A percentile compares a stretch with the other conserved stretches of the same genome.
Conservation (phyloP, 1,140 invertebrate species). For the Papilio machaon region DNA sequence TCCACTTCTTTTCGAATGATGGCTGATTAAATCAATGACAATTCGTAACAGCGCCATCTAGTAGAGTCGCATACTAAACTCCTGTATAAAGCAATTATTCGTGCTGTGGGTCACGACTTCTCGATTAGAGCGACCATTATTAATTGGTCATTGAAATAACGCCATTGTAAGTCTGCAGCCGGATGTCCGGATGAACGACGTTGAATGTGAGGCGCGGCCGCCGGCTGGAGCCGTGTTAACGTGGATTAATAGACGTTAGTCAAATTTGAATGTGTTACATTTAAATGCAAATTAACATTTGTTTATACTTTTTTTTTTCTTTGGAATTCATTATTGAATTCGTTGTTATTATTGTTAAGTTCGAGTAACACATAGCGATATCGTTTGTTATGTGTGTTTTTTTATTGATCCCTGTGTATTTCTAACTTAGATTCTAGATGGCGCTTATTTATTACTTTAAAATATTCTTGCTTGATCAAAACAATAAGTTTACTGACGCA, state of each 20-base stretch:
- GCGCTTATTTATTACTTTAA: too few species aligned
- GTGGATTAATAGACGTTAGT: neutral
- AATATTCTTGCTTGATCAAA: too few species aligned
- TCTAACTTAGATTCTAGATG: too few species aligned
- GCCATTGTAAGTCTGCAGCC: neutral
- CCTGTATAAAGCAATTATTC: neutral
- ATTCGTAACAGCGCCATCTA: neutral
- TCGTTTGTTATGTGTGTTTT: too few species aligned
- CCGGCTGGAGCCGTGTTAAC: neutral
- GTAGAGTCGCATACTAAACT: neutral
- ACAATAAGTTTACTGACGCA: too few species aligned
- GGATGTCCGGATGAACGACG: conserved; percentile 24
- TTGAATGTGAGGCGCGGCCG: neutral
- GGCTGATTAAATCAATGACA: neutral
- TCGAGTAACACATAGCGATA: too few species aligned
- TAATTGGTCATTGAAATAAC: neutral
- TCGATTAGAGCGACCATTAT: conserved; percentile 10
- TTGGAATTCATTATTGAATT: neutral
- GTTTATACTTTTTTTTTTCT: neutral
- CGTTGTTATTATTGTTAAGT: too few species aligned
- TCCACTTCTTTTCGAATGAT: neutral
- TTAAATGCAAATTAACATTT: neutral
- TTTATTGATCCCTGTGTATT: too few species aligned
- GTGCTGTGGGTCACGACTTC: neutral
- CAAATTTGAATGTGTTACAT: neutral